Percentiles rank a stretch among this genome's conserved stretches.
Evolutionary conservation across 2,888 invertebrate genomes (phyloP).

Genomic region (Lepidocyrtoides sp.): DNA sequence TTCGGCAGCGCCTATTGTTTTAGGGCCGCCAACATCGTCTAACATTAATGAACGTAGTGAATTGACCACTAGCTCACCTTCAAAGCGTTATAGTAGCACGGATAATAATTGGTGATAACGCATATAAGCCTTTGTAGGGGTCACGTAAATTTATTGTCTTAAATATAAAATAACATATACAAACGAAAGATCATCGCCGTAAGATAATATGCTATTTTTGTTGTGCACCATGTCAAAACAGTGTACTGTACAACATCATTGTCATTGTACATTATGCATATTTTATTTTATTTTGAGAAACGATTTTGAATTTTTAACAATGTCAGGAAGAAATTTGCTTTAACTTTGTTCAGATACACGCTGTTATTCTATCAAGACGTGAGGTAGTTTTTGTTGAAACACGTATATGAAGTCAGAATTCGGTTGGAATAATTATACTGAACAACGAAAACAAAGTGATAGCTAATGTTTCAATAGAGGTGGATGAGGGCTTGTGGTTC

Average conservation of each 20-base stretch:
- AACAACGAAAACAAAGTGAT: neutral
- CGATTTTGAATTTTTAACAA: neutral
- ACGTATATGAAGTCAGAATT: too few relatives aligned
- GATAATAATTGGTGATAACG: constrained; percentile 66
- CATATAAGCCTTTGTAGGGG: neutral
- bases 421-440: too few relatives aligned
- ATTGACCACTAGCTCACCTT: constrained; percentile 68
- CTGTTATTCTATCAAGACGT: constrained; percentile 20
- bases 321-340: constrained; percentile 3
- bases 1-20: constrained; percentile 72
- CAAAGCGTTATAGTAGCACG: constrained; percentile 73
- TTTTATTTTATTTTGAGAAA: neutral
- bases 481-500: too few relatives aligned
- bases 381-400: too few relatives aligned
- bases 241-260: neutral
- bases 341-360: neutral
- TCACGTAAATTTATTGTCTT: neutral
- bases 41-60: constrained; percentile 71
- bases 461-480: neutral
- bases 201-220: neutral
- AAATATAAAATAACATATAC: neutral
- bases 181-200: neutral
- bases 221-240: neutral
- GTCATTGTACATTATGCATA: too few relatives aligned
- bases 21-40: constrained; percentile 71